Evolutionary conservation across 2,113 vertebrate species (phyloP).

Genomic region (Cololabis saira): DNA sequence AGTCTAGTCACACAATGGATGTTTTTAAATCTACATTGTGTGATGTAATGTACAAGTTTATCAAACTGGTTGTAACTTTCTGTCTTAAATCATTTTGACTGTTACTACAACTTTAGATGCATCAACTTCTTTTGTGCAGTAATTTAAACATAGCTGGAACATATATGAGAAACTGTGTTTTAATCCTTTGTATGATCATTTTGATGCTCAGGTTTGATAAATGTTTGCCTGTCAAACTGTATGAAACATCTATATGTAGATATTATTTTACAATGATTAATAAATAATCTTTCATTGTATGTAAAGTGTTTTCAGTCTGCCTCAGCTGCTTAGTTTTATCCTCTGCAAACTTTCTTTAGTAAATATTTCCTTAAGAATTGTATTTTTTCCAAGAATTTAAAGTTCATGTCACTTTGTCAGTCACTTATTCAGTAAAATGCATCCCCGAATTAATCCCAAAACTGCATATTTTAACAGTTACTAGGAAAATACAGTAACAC

Average conservation of each 20-base stretch:
- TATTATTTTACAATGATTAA: constrained; percentile 38
- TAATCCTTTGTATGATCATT: constrained; percentile 36
- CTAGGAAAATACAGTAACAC: too few relatives aligned
- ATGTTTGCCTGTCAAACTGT: constrained; percentile 50
- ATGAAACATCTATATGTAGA: constrained; percentile 12
- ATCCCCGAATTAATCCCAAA: too few relatives aligned
- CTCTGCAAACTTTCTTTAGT: too few relatives aligned
- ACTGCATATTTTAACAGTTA: too few relatives aligned
- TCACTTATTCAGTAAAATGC: too few relatives aligned
- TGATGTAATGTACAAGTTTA: constrained; percentile 15
- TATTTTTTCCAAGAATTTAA: too few relatives aligned
- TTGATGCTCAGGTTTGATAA: constrained; percentile 15
- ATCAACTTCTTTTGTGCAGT: constrained; percentile 40
- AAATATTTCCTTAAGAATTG: too few relatives aligned
- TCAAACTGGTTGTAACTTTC: neutral
- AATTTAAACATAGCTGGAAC: constrained; percentile 13
- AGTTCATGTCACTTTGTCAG: too few relatives aligned
- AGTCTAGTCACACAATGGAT: neutral
- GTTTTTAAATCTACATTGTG: constrained; percentile 36
- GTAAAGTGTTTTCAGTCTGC: neutral
- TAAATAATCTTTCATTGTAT: constrained; percentile 39
- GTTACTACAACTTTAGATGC: constrained; percentile 27
- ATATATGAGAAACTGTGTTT: constrained; percentile 39
- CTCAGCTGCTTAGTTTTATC: neutral
- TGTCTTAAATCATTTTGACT: constrained; percentile 11